Percentiles rank a stretch among this genome's conserved stretches.
These are phyloP conservation scores for Choloepus hoffmanni DNA, from an alignment of 2,113 vertebrate genomes.

Conservation along the genomic window DNA sequence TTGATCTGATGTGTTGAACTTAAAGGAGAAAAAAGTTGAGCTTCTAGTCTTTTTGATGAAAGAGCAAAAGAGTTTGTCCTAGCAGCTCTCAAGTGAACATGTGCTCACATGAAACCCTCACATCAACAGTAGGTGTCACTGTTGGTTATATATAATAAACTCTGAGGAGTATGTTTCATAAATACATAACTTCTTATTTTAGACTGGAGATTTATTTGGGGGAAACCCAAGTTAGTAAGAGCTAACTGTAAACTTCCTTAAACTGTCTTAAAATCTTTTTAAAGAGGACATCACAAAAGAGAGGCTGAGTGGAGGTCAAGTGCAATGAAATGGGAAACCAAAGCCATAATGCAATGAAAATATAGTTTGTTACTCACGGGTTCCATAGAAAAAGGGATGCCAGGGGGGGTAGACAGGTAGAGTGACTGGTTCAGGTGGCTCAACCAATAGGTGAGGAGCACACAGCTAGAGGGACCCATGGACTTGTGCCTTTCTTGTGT, in stretches of 20 bases:
- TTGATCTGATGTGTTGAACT: neutral
- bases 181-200: neutral
- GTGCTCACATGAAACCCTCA: neutral
- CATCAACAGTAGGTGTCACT: neutral
- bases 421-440: too few relatives aligned
- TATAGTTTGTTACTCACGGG: too few relatives aligned
- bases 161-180: neutral
- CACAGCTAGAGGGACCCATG: too few relatives aligned
- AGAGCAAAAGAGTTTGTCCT: neutral
- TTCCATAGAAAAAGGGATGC: too few relatives aligned
- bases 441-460: too few relatives aligned
- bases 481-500: too few relatives aligned
- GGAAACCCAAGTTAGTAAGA: neutral
- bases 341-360: too few relatives aligned
- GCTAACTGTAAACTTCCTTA: neutral
- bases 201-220: neutral
- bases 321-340: too few relatives aligned
- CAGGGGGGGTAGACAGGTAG: too few relatives aligned
- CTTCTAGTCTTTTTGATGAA: neutral
- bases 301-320: too few relatives aligned
- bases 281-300: neutral
- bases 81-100: neutral
- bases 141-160: neutral
- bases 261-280: neutral
- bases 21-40: neutral